Percentiles rank a stretch among this genome's conserved stretches.
Conservation (phyloP, 1,140 invertebrate species). For the Homarus americanus region DNA sequence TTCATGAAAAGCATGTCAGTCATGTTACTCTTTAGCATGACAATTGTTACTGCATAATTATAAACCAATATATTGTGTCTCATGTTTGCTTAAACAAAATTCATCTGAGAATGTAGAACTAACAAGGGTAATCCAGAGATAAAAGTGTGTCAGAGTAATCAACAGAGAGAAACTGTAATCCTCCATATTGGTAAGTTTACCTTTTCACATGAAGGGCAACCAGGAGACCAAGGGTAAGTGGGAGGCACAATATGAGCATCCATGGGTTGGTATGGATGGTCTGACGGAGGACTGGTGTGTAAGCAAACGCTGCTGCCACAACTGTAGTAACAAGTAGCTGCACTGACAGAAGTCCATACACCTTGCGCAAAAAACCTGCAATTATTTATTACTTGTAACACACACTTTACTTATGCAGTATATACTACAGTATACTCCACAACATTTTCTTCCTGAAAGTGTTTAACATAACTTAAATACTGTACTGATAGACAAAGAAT, state of each 20-base stretch:
- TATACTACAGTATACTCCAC: not conserved
- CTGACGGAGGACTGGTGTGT: slow-evolving; percentile 82
- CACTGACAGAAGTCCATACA: slow-evolving; percentile 87
- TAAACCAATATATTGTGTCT: too few species aligned
- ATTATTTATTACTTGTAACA: slow-evolving; percentile 54
- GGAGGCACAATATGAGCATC: slow-evolving; percentile 74
- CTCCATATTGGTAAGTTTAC: slow-evolving; percentile 49
- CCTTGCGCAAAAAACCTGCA: slow-evolving; percentile 88
- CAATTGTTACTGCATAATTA: too few species aligned
- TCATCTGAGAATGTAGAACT: too few species aligned
- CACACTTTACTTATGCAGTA: not conserved
- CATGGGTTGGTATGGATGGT: slow-evolving; percentile 84
- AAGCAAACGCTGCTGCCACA: slow-evolving; percentile 83
- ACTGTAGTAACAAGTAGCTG: slow-evolving; percentile 87
- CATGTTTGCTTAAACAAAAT: too few species aligned
- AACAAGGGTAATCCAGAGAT: too few species aligned
- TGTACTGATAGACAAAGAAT: too few species aligned
- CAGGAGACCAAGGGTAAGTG: slow-evolving; percentile 74
- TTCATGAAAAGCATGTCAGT: too few species aligned
- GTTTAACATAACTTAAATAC: too few species aligned
- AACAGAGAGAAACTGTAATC: too few species aligned
- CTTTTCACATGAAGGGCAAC: slow-evolving; percentile 76
- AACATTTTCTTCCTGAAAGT: too few species aligned
- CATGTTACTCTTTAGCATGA: too few species aligned
- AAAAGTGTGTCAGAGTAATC: too few species aligned